Evolutionary conservation across 2,888 invertebrate genomes (phyloP), one percentile per base, ranked within the genome.

Genomic region (Drosophila infuscata): DNA sequence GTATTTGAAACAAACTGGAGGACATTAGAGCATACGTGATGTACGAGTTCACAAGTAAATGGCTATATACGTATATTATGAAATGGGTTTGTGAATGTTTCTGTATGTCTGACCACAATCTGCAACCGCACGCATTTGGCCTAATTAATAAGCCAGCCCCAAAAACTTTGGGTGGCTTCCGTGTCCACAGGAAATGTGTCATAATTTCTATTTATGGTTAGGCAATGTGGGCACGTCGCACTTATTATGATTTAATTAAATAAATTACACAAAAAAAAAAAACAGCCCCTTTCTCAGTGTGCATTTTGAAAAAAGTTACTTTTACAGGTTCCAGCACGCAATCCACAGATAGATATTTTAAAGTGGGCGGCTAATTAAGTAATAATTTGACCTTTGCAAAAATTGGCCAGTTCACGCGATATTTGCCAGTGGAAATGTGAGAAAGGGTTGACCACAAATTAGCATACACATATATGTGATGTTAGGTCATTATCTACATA

Each of bases 131-230:
- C 88, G 83, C 81, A 83, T 84, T 81, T 82, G 72, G 68, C 73
- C 73, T 87, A 87, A 87, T 88, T 87, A 87, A 87, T 87, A 84
- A 86, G 77, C 71, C 82, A 79, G 76, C 76, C 80, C 76, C 60
- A 69, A 66, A 81, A 81, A 68, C 71, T 76, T 81, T 76, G 66
- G 64, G 70, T 70, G 68, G 74, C 74, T 79, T 81, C 58, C 88
- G 86, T 87, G 88, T 88, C 81, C 81, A 74, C 85, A 83, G 74
- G 80, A 76, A 82, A 88, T 88, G 85, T 88, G 88, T 88, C 88
- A 88, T 88, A 88, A 88, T 83, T 88, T 82, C 75, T 83, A 81
- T 88, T 88, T 85, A 87, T 80, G 88, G 88, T 82, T 70, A 63
- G 68, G 29, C 57, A 58, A 20, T 60, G 69, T 72, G 68, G 81